phyloP scores from a whole-genome alignment of 1,140 invertebrate genomes.

The Parasteatoda tepidariorum region DNA sequence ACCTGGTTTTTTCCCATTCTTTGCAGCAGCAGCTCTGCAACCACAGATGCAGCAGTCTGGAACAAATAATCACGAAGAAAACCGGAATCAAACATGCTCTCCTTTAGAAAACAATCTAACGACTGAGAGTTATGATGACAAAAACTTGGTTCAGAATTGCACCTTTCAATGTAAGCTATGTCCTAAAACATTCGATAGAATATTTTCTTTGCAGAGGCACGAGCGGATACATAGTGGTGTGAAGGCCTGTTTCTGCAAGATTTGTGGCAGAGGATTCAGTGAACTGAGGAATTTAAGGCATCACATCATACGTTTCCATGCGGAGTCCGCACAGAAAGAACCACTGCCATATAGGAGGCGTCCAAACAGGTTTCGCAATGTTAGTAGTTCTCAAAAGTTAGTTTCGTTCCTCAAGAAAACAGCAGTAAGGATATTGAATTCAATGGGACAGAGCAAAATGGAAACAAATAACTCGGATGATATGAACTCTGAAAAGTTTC shows the following conservation, averaged over 20 bases:
- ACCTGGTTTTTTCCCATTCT: constrained; percentile 57
- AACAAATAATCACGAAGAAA: constrained; percentile 31
- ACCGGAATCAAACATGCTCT: background rate
- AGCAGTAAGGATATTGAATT: constrained; percentile 57
- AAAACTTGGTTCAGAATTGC: constrained; percentile 31
- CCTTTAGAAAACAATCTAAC: background rate
- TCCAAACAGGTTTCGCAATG: constrained; percentile 48
- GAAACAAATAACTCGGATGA: constrained; percentile 8
- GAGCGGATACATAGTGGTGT: constrained; percentile 69
- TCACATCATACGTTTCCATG: constrained; percentile 70
- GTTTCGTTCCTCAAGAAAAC: constrained; percentile 61
- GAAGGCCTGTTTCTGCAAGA: constrained; percentile 69
- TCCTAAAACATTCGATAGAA: constrained; percentile 73
- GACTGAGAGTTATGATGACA: constrained; percentile 32
- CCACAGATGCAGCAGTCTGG: constrained; percentile 23
- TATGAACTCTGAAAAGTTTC: background rate
- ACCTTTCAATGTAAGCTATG: constrained; percentile 67
- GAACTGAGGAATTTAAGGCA: constrained; percentile 70
- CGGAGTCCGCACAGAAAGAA: constrained; percentile 67
- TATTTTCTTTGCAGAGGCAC: constrained; percentile 70
- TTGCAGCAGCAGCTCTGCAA: constrained; percentile 44
- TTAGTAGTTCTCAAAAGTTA: constrained; percentile 62
- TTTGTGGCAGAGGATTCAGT: constrained; percentile 71
- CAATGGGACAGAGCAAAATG: constrained; percentile 54
- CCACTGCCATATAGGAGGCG: constrained; percentile 63